A percentile compares a stretch with the other conserved stretches of the same genome.
These are phyloP conservation scores for Protonibea diacanthus DNA, from an alignment of 2,797 vertebrate species.

Conservation along the genomic window DNA sequence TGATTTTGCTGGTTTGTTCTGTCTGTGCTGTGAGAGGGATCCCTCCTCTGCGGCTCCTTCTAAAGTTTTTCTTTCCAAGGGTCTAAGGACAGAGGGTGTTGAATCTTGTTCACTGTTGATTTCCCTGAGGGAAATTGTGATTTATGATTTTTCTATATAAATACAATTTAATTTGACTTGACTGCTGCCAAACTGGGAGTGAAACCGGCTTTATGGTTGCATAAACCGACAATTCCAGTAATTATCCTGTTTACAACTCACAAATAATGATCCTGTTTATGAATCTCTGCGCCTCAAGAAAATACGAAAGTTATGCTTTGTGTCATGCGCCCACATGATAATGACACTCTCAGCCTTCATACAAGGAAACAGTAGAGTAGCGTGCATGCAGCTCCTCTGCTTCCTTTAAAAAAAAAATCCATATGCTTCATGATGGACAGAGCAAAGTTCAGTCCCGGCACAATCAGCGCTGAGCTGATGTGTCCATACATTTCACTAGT, in stretches of 20 bases:
- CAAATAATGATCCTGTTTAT: constrained; percentile 63
- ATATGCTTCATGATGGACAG: constrained; percentile 33
- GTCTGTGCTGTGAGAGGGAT: no score
- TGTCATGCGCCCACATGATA: constrained; percentile 20
- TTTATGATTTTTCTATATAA: no score
- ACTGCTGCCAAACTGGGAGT: constrained; percentile 24
- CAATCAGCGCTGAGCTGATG: neutral
- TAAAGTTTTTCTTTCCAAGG: no score
- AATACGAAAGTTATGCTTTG: constrained; percentile 41
- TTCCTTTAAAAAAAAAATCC: constrained; percentile 37
- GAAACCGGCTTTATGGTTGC: constrained; percentile 40
- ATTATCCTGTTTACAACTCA: constrained; percentile 54
- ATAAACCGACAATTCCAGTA: constrained; percentile 50
- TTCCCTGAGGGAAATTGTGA: no score
- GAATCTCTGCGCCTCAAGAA: constrained; percentile 37
- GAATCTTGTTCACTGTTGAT: no score
- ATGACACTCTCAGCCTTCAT: constrained; percentile 13
- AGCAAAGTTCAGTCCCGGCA: constrained; percentile 44
- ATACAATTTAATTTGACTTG: no score
- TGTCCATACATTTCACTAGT: constrained; percentile 19
- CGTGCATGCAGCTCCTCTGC: neutral
- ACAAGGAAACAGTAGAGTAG: constrained; percentile 7
- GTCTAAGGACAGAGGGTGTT: no score
- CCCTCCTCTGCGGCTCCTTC: no score
- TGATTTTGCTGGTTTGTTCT: no score